phyloP scores from a whole-genome alignment of 2,113 vertebrate genomes.

The Silurus asotus region DNA sequence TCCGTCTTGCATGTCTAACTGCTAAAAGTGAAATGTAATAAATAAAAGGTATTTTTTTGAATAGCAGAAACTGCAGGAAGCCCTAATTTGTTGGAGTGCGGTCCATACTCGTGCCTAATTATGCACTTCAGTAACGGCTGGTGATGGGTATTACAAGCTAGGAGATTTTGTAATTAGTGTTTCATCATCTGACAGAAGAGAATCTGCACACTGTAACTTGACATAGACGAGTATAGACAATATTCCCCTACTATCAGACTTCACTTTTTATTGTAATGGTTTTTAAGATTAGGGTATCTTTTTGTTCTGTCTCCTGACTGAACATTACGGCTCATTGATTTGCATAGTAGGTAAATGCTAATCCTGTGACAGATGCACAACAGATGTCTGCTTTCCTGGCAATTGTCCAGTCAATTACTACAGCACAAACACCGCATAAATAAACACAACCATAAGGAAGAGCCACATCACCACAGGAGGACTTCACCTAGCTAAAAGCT shows the following conservation, averaged over 20 bases:
- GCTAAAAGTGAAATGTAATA: neutral
- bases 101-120: neutral
- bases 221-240: neutral
- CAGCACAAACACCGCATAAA: neutral
- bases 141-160: neutral
- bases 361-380: neutral
- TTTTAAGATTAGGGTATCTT: neutral
- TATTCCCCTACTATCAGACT: neutral
- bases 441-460: neutral
- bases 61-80: neutral
- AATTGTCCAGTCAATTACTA: neutral
- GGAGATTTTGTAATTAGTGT: neutral
- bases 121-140: neutral
- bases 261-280: neutral
- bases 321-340: neutral
- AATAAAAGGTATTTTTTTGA: neutral
- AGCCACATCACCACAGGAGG: neutral
- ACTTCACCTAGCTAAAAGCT: neutral
- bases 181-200: slow-evolving; percentile 15
- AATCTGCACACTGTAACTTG: neutral
- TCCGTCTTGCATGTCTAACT: neutral
- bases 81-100: neutral
- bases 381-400: neutral
- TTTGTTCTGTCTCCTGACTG: neutral
- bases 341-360: neutral